Conservation (phyloP, 1,140 invertebrate species). For the Temnothorax longispinosus region DNA sequence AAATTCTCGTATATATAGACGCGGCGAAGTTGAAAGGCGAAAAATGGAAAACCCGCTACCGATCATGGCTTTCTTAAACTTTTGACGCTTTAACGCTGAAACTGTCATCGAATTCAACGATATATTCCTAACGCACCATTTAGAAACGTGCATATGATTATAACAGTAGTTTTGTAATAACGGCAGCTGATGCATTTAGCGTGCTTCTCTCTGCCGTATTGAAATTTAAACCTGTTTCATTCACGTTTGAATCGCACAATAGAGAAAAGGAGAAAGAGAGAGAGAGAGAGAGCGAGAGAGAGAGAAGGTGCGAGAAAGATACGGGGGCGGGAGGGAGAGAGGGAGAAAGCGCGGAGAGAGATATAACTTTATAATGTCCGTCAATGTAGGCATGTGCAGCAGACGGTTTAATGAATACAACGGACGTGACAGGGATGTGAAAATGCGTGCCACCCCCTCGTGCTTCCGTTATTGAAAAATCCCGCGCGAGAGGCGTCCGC, state of each 20-base stretch:
- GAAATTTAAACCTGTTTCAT: conserved; percentile 57
- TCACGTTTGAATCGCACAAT: conserved; percentile 42
- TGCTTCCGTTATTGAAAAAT: conserved; percentile 72
- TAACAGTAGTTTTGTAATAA: conserved; percentile 28
- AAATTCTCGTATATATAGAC: not conserved
- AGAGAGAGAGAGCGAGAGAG: not conserved
- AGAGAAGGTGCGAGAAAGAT: not conserved
- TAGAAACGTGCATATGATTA: not conserved
- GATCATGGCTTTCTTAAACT: not conserved
- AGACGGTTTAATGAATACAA: conserved; percentile 64
- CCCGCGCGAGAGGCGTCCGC: conserved; percentile 36
- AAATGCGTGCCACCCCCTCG: conserved; percentile 63
- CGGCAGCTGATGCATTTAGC: conserved; percentile 41
- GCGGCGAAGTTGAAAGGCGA: not conserved
- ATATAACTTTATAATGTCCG: conserved; percentile 67
- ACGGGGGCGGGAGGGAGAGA: not conserved
- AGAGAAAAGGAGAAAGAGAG: not conserved
- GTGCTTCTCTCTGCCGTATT: conserved; percentile 14
- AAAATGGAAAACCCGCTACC: not conserved
- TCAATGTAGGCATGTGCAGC: conserved; percentile 31
- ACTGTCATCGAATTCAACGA: not conserved
- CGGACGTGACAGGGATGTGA: conserved; percentile 43
- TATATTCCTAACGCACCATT: not conserved
- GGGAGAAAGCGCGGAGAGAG: conserved; percentile 5
- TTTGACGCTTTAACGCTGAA: not conserved